Evolutionary conservation across 1,140 invertebrate species (phyloP), one percentile per base, ranked within the genome.

Genomic region (Glossosoma conforme): DNA sequence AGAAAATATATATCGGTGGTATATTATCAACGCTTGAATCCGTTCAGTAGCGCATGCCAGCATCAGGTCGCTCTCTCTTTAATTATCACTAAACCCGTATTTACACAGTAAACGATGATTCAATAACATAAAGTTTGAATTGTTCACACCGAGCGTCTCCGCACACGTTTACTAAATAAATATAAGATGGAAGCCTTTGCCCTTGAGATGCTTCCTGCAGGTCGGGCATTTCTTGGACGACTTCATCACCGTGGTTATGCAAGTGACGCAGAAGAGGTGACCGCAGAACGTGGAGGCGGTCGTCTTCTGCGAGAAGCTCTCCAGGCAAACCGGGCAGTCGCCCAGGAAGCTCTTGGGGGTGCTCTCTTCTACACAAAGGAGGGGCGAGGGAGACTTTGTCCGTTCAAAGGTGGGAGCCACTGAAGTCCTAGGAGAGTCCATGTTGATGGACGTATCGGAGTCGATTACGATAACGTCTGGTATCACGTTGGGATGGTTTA

Each of bases 241-340:
- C 21, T 48, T 47, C 52, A 54, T 54, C 10, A 48, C 25, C 2
- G 13, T 19, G 5, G 6, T 14, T 15, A 54, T 21, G 30, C 52
- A 54, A 10, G 15, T 30, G 13, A 15, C 28, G 21, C 52, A 54
- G 33, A 54, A 54, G n/a, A 54, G 22, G 35, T 54, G 52, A 2
- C 52, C 52, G 21, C 52, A 54, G 18, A 48, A 54, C 3, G 52
- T 54, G 2, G 52, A 54, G 1, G 38, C 44, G 1, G 38, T 32
- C 3, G 36, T 18, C 3, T 24, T 48, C 13, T 10, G 17, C 5
- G 25, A 40, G 9, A 54, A 47, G 21, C 28, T 36, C 9, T 54
- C 52, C 14, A 48, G 43, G 19, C 52, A 54, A 2, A 54, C 24
- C 3, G 41, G 44, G 21, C 52, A 54, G 10, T 54, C 52, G 2